Conservation (phyloP, 2,113 vertebrate genomes). For the Dicrurus megarhynchus region DNA sequence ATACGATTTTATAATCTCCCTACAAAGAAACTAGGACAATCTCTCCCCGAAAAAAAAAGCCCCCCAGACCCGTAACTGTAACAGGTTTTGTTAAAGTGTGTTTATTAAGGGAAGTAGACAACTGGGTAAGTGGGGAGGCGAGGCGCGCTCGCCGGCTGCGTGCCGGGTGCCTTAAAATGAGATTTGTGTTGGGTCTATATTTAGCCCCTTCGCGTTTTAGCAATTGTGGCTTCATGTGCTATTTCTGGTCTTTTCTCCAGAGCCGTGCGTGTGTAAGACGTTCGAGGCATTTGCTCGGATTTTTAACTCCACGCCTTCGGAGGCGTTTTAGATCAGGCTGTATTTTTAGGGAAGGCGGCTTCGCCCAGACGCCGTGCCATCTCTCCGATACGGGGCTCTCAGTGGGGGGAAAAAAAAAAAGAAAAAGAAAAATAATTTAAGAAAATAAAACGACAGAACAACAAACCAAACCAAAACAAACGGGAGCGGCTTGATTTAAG, state of each 20-base stretch:
- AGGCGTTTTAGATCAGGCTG: slow-evolving; percentile 68
- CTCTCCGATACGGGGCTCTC: slow-evolving; percentile 14
- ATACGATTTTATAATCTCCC: neutral
- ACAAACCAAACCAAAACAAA: neutral
- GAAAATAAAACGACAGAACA: neutral
- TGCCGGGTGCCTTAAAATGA: slow-evolving; percentile 63
- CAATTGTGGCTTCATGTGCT: slow-evolving; percentile 73
- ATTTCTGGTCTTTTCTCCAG: slow-evolving; percentile 75
- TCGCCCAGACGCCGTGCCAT: neutral
- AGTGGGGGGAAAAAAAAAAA: neutral
- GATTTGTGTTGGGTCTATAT: slow-evolving; percentile 70
- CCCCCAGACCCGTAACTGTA: neutral
- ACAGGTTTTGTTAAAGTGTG: slow-evolving; percentile 12
- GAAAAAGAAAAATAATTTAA: rapidly evolving
- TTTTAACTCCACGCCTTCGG: slow-evolving; percentile 68
- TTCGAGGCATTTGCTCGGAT: slow-evolving; percentile 70
- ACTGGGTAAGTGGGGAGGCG: slow-evolving; percentile 27
- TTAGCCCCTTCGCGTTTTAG: slow-evolving; percentile 70
- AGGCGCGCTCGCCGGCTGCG: slow-evolving; percentile 40
- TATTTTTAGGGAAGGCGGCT: slow-evolving; percentile 71
- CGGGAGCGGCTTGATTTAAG: neutral
- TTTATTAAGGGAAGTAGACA: slow-evolving; percentile 57
- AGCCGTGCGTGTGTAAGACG: slow-evolving; percentile 58
- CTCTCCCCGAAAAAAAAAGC: neutral
- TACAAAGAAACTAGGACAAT: slow-evolving; percentile 74